Conservation (phyloP, 2,797 vertebrate genomes). For the Hephaestus fuliginosus region DNA sequence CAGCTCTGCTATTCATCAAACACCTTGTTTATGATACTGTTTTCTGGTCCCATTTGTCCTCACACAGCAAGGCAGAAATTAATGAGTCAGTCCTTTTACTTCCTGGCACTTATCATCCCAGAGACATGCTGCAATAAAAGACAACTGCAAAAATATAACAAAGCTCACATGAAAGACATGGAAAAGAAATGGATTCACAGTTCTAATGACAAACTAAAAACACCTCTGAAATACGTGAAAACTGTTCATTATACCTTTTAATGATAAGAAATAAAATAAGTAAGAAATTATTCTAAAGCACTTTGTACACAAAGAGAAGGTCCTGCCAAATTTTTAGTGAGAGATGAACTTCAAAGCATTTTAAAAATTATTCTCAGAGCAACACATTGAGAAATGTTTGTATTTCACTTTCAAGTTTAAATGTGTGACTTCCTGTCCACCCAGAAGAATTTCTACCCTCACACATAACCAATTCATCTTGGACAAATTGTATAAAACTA, state of each 20-base stretch:
- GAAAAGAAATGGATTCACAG: neutral
- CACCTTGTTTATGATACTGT: conserved; percentile 44
- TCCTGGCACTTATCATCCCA: conserved; percentile 15
- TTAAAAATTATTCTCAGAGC: neutral
- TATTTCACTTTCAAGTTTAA: neutral
- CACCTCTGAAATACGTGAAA: neutral
- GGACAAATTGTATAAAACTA: neutral
- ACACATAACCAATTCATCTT: neutral
- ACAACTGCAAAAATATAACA: conserved; percentile 9
- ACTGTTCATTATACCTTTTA: neutral
- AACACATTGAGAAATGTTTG: too few relatives aligned
- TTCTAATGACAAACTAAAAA: neutral
- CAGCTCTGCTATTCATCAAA: conserved; percentile 46
- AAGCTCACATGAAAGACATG: neutral
- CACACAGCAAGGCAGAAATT: conserved; percentile 59
- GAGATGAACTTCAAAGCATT: neutral
- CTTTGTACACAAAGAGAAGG: neutral
- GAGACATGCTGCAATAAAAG: conserved; percentile 31
- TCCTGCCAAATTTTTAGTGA: neutral
- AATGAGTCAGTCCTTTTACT: conserved; percentile 55
- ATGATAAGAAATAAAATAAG: neutral
- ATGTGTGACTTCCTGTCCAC: neutral
- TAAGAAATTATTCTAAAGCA: neutral
- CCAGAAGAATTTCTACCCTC: neutral
- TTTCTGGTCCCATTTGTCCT: conserved; percentile 41